Base-by-base conservation (phyloP, 2,888 invertebrate species). In the Hirtodrosophila cameraria region DNA sequence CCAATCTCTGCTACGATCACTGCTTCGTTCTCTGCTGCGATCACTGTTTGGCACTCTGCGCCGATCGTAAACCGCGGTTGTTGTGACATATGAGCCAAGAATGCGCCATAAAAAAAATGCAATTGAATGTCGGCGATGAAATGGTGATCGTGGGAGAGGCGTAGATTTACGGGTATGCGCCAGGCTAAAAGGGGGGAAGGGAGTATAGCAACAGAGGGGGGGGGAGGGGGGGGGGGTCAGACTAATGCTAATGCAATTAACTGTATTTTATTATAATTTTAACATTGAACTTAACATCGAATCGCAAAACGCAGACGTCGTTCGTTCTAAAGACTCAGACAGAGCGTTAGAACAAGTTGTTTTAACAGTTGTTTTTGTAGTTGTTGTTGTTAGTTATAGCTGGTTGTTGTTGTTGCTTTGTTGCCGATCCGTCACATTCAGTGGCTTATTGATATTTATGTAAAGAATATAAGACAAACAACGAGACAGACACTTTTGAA, bases 251-350 rank as follows among this genome's bases (percentile, higher is more conserved):
- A 77, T 78, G 75, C 81, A 87, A 86, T 87, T 88, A 89, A 88
- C 88, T 88, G 88, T 88, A 87, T 80, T 83, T 88, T 88, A 88
- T 88, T 88, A 75, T 87, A 88, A 89, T 89, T 88, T 88, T 76
- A 88, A 79, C 88, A 89, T 89, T 89, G 88, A 89, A 88, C 89
- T 89, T 89, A 88, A 88, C 88, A 73, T 85, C 77, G 52, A 85
- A 65, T 43, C 58, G 57, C 52, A 62, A 39, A 66, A 64, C 54
- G 27, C 57, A 58, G 48, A 70, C 61, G 52, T 62, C 71, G 73
- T 57, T 72, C 70, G 67, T 72, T 70, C 66, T 72, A 72, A 48
- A 70, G 66, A 71, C 72, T 33, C 52, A 72, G 41, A 66, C 60
- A 23, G 13, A 52, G 41, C 52, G 50, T 42, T 55, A 70, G 68